phyloP scores from a whole-genome alignment of 2,888 invertebrate species.

The Electrophaes corylata region DNA sequence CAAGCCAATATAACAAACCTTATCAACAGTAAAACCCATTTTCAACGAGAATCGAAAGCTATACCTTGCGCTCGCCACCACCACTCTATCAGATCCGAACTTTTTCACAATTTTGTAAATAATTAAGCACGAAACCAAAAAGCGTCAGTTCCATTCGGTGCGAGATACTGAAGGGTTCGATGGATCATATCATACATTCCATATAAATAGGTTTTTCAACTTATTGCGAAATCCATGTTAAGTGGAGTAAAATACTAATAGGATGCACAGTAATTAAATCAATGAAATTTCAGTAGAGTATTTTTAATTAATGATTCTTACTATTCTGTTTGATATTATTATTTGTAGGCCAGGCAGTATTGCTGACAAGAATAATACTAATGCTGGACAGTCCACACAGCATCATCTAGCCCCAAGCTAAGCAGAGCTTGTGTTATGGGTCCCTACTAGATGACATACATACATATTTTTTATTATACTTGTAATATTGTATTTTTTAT shows the following conservation, averaged over 20 bases:
- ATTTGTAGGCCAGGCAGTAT: no score
- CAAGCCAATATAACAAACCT: no score
- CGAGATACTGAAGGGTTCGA: slow-evolving; percentile 28
- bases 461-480: no score
- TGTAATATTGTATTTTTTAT: no score
- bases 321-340: background rate
- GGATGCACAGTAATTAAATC: background rate
- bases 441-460: no score
- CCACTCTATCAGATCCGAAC: slow-evolving; percentile 35
- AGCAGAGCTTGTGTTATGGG: no score
- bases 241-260: slow-evolving; percentile 2
- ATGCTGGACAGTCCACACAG: no score
- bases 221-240: slow-evolving; percentile 7
- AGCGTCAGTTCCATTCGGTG: slow-evolving; percentile 73
- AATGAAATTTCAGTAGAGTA: no score
- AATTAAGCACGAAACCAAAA: slow-evolving; percentile 80
- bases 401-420: no score
- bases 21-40: no score
- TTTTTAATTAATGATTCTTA: background rate
- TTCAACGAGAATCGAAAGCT: slow-evolving; percentile 52
- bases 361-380: no score
- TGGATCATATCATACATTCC: slow-evolving; percentile 34
- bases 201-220: slow-evolving; percentile 29
- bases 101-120: slow-evolving; percentile 76
- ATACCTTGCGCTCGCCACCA: slow-evolving; percentile 15